Conservation (phyloP, 2,888 invertebrate species). For the Sminthurides aquaticus region DNA sequence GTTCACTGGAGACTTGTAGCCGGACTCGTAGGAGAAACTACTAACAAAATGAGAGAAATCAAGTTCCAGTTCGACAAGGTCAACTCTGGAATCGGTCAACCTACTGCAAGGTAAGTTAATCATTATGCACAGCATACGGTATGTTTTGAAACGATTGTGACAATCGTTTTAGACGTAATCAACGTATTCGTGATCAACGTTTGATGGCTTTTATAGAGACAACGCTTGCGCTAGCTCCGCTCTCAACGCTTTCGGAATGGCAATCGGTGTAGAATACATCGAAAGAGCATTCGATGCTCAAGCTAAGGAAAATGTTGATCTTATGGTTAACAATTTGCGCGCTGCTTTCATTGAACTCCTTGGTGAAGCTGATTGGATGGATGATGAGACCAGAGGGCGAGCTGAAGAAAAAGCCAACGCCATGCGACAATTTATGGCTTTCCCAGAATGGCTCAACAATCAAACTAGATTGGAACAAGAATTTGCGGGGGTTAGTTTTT, state of each 20-base stretch:
- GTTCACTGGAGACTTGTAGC: slow-evolving; percentile 34
- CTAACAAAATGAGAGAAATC: slow-evolving; percentile 37
- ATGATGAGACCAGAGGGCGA: slow-evolving; percentile 58
- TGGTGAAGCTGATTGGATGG: slow-evolving; percentile 70
- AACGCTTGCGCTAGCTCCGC: slow-evolving; percentile 31
- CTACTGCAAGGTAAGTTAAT: slow-evolving; percentile 27
- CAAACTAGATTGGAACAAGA: slow-evolving; percentile 59
- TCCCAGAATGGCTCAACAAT: slow-evolving; percentile 69
- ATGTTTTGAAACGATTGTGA: no score
- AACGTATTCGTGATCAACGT: no score
- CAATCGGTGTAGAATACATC: slow-evolving; percentile 37
- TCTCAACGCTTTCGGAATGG: slow-evolving; percentile 36
- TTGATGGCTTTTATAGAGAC: slow-evolving; percentile 23
- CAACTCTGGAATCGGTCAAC: slow-evolving; percentile 33
- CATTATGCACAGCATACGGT: no score
- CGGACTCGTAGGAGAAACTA: slow-evolving; percentile 31
- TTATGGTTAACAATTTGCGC: slow-evolving; percentile 69
- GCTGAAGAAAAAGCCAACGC: slow-evolving; percentile 62
- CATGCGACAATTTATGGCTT: slow-evolving; percentile 70
- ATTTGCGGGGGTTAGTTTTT: slow-evolving; percentile 53
- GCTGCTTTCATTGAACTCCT: slow-evolving; percentile 65
- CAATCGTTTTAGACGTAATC: no score
- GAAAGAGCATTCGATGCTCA: slow-evolving; percentile 31
- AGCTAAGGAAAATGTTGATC: slow-evolving; percentile 46
- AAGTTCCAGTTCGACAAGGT: slow-evolving; percentile 38